Evolutionary conservation across 2,888 invertebrate genomes (phyloP).

Genomic region (Drosophila meridiana): DNA sequence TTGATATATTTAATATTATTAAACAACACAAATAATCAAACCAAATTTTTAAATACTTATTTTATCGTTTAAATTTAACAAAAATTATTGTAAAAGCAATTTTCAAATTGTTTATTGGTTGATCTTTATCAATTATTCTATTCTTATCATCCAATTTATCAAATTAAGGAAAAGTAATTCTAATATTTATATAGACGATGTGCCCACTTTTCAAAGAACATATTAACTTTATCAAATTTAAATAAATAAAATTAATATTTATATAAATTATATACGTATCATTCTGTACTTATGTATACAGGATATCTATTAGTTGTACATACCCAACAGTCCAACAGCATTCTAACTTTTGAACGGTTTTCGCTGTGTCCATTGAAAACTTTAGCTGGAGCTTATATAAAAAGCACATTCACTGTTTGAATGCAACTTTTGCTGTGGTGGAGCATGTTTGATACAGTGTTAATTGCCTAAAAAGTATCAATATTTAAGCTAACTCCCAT

Average conservation of each 20-base stretch:
- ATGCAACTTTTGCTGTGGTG: slow-evolving; percentile 52
- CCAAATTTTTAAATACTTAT: no score
- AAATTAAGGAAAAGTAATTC: no score
- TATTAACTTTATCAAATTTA: not conserved
- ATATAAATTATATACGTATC: not conserved
- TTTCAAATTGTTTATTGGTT: no score
- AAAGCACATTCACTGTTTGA: slow-evolving; percentile 38
- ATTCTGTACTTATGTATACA: not conserved
- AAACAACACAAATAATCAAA: no score
- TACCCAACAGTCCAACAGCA: not conserved
- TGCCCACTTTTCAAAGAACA: no score
- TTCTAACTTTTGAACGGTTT: slow-evolving; percentile 7
- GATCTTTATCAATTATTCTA: no score
- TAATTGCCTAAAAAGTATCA: not conserved
- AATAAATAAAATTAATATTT: not conserved
- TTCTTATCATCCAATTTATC: no score
- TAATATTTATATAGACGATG: no score
- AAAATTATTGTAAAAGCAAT: no score
- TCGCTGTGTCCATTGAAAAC: slow-evolving; percentile 28
- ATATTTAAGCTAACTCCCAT: not conserved
- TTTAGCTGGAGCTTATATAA: slow-evolving; percentile 7
- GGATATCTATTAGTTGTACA: not conserved
- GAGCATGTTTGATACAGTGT: slow-evolving; percentile 29
- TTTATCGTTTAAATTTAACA: no score
- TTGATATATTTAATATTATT: no score